Conservation (phyloP, 2,888 invertebrate species). For the Pyrrhia umbra region DNA sequence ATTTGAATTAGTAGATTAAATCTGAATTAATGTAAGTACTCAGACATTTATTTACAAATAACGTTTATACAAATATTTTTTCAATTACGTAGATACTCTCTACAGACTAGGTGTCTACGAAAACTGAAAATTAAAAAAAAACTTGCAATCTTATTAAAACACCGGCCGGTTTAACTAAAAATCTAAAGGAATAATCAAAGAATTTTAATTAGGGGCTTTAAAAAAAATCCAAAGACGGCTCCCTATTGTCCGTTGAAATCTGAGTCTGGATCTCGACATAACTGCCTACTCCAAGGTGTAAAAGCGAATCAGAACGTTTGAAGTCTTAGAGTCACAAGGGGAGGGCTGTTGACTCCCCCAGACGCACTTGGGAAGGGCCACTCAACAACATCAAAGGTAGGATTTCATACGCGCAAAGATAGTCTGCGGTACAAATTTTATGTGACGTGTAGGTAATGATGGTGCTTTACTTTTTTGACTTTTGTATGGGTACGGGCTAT, state of each 20-base stretch:
- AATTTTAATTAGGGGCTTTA: constrained; percentile 62
- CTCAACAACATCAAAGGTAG: constrained; percentile 83
- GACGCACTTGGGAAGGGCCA: constrained; percentile 81
- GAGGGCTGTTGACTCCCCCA: constrained; percentile 77
- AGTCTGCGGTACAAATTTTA: constrained; percentile 62
- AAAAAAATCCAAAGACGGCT: constrained; percentile 51
- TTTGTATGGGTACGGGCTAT: constrained; percentile 22
- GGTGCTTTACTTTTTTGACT: constrained; percentile 47
- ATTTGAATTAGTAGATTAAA: no score
- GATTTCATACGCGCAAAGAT: constrained; percentile 61
- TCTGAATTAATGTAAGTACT: no score
- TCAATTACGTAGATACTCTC: no score
- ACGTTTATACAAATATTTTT: no score
- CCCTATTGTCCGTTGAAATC: constrained; percentile 56
- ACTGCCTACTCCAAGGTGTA: constrained; percentile 81
- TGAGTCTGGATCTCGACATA: constrained; percentile 63
- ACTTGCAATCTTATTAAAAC: constrained; percentile 14
- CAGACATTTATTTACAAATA: no score
- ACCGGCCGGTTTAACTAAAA: constrained; percentile 3
- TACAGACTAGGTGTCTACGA: background rate
- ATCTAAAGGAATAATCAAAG: constrained; percentile 51
- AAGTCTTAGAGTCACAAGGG: constrained; percentile 75
- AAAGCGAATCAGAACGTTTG: constrained; percentile 85
- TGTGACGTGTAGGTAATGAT: constrained; percentile 55
- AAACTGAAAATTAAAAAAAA: constrained; percentile 31